phyloP scores from a whole-genome alignment of 2,113 vertebrate species.

The Vombatus ursinus region DNA sequence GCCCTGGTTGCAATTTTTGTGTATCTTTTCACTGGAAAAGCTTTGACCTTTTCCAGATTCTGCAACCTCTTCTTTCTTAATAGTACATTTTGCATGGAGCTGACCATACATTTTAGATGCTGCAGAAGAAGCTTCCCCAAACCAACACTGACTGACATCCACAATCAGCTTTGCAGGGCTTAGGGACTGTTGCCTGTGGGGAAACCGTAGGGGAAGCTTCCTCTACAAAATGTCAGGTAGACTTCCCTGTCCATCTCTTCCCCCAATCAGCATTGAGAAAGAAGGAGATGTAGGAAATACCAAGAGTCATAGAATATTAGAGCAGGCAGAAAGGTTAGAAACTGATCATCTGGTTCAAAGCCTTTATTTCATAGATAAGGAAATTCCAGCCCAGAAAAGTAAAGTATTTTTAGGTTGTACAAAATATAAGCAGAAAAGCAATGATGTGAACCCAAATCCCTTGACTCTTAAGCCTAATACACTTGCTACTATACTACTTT shows the following conservation, averaged over 20 bases:
- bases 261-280: neutral
- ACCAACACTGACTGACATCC: neutral
- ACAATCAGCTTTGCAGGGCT: neutral
- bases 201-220: neutral
- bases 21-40: neutral
- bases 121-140: neutral
- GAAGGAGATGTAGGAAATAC: neutral
- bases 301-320: neutral
- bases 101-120: neutral
- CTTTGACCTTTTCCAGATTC: neutral
- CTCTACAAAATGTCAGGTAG: neutral
- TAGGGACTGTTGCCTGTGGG: neutral
- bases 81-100: neutral
- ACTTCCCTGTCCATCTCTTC: neutral
- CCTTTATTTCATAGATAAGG: slow-evolving; percentile 16
- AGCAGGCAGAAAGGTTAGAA: neutral
- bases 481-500: neutral
- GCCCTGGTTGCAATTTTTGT: neutral
- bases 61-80: neutral
- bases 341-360: neutral
- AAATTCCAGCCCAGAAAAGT: slow-evolving; percentile 1
- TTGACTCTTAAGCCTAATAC: neutral
- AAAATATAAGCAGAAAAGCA: neutral
- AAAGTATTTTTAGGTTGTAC: neutral
- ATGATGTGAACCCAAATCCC: neutral